Conservation (phyloP, 2,113 vertebrate species). For the Nettapus auritus region DNA sequence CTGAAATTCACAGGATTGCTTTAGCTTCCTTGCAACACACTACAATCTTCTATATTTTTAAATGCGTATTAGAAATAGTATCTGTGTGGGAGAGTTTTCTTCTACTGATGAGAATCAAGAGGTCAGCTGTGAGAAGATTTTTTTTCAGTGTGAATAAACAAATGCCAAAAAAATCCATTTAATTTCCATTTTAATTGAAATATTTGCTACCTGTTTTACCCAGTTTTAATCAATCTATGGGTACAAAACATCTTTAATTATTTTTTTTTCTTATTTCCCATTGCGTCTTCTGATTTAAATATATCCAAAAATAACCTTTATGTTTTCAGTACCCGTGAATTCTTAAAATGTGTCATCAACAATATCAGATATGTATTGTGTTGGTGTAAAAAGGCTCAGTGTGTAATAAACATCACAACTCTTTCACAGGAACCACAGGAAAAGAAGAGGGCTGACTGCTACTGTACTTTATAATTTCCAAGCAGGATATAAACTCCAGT, state of each 20-base stretch:
- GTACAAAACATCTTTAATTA: background rate
- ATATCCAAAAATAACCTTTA: background rate
- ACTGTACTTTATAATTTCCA: constrained; percentile 63
- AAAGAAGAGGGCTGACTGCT: constrained; percentile 12
- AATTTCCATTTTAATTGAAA: background rate
- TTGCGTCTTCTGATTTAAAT: background rate
- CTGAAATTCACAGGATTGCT: background rate
- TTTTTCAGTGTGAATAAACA: background rate
- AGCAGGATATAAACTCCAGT: constrained; percentile 54
- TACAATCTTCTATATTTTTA: background rate
- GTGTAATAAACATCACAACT: constrained; percentile 27
- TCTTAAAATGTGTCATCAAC: background rate
- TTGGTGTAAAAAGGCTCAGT: constrained; percentile 28
- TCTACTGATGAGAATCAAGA: background rate
- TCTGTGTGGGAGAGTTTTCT: background rate
- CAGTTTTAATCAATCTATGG: background rate
- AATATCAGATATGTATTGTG: background rate
- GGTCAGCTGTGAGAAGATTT: background rate
- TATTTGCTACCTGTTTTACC: background rate
- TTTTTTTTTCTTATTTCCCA: background rate
- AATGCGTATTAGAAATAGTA: no score
- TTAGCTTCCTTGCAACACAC: background rate
- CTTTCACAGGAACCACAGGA: constrained; percentile 21
- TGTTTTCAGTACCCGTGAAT: background rate
- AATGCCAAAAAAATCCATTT: background rate